Conservation (phyloP, 2,888 invertebrate genomes). For the Cephus runcator region DNA sequence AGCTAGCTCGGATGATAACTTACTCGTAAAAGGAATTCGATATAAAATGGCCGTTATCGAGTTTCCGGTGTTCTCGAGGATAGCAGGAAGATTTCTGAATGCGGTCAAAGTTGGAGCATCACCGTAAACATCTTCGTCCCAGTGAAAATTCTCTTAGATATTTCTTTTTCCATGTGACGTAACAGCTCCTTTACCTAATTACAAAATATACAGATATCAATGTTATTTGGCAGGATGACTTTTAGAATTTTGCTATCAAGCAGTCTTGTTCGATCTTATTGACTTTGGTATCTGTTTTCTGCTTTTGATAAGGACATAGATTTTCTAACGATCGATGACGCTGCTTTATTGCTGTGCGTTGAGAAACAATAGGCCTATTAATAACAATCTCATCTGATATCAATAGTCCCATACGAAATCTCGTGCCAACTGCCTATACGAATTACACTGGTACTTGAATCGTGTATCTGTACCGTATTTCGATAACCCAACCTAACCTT, state of each 20-base stretch:
- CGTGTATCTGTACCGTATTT: background rate
- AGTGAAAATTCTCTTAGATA: background rate
- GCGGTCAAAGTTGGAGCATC: background rate
- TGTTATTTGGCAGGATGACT: background rate
- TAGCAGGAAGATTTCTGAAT: background rate
- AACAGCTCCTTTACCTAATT: background rate
- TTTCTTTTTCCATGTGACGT: background rate
- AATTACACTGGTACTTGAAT: background rate
- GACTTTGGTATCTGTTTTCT: background rate
- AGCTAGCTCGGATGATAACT: slow-evolving; percentile 38
- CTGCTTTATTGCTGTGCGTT: background rate
- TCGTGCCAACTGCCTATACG: background rate
- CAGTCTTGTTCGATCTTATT: background rate
- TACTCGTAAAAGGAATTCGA: slow-evolving; percentile 36
- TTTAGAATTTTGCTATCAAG: background rate
- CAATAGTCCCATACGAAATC: background rate
- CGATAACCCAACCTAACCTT: background rate
- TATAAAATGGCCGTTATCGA: background rate
- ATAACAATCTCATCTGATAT: background rate
- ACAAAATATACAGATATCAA: slow-evolving; percentile 2
- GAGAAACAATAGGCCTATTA: background rate
- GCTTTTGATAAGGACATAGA: background rate
- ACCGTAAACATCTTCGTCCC: background rate
- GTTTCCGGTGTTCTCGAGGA: background rate
- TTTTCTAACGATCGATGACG: background rate